A percentile compares a stretch with the other conserved stretches of the same genome.
phyloP scores from a whole-genome alignment of 2,113 vertebrate genomes.

The Protobothrops flavoviridis region DNA sequence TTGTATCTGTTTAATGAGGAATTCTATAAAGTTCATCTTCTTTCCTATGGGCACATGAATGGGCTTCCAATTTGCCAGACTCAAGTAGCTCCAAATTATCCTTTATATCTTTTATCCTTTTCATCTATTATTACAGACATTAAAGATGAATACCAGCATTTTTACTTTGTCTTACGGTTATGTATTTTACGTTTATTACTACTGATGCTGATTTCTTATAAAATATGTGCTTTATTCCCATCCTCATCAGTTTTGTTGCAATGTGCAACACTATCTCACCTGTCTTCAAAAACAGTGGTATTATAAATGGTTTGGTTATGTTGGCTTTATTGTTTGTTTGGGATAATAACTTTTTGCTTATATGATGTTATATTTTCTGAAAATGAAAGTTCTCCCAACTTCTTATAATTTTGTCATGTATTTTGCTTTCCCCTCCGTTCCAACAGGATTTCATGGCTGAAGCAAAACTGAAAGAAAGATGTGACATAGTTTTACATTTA shows the following conservation, averaged over 20 bases:
- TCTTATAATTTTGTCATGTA: neutral
- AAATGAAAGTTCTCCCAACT: slow-evolving; percentile 49
- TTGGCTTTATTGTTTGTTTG: slow-evolving; percentile 33
- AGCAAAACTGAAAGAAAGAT: slow-evolving; percentile 77
- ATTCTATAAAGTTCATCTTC: neutral
- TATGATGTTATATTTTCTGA: slow-evolving; percentile 30
- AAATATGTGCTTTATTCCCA: neutral
- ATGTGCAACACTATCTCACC: neutral
- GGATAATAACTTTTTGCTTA: slow-evolving; percentile 42
- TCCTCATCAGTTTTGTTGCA: neutral
- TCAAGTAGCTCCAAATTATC: neutral
- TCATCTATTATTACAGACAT: neutral
- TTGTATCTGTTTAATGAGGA: neutral
- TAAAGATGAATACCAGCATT: neutral
- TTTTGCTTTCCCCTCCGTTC: neutral
- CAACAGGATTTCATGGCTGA: slow-evolving; percentile 85
- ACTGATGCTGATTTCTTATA: neutral
- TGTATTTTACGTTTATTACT: too few relatives aligned
- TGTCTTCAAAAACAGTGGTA: neutral
- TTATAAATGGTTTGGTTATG: slow-evolving; percentile 38
- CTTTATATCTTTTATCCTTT: neutral
- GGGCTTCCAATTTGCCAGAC: neutral
- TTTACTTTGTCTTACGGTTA: neutral
- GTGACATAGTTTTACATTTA: slow-evolving; percentile 83
- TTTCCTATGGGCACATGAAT: neutral